Conservation (phyloP, 2,113 vertebrate genomes). For the Etheostoma spectabile region DNA sequence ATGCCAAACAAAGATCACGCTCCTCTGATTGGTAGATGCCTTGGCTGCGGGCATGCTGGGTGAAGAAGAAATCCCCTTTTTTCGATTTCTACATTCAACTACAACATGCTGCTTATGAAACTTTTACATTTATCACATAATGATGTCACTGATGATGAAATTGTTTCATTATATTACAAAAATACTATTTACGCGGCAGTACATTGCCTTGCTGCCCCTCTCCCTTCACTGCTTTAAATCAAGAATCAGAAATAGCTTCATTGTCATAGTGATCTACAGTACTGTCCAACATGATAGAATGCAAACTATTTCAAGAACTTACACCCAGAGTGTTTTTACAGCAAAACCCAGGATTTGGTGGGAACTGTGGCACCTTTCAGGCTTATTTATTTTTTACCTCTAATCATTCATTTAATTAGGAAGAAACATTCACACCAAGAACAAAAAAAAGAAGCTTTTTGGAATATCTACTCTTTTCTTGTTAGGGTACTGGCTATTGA, state of each 20-base stretch:
- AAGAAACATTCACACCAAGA: too few relatives aligned
- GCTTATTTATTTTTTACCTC: neutral
- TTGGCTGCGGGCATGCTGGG: constrained; percentile 45
- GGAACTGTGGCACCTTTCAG: neutral
- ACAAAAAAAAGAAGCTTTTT: too few relatives aligned
- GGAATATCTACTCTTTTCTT: too few relatives aligned
- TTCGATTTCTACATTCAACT: constrained; percentile 5
- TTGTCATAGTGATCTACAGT: neutral
- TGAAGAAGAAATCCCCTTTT: constrained; percentile 16
- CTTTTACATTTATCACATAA: neutral
- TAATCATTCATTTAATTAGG: neutral
- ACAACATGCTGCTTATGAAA: neutral
- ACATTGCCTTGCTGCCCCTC: neutral
- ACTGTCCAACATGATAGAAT: neutral
- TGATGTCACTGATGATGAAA: neutral
- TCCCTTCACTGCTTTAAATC: neutral
- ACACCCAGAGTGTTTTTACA: neutral
- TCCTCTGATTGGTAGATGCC: constrained; percentile 57
- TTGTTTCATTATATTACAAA: neutral
- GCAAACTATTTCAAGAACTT: neutral
- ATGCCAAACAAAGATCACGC: constrained; percentile 34
- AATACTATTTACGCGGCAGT: neutral
- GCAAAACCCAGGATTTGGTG: neutral
- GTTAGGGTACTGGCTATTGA: too few relatives aligned
- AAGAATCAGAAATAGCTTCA: neutral